Evolutionary conservation across 2,888 invertebrate genomes (phyloP), one percentile per base, ranked within the genome.

Genomic region (Eremobia ochroleuca): DNA sequence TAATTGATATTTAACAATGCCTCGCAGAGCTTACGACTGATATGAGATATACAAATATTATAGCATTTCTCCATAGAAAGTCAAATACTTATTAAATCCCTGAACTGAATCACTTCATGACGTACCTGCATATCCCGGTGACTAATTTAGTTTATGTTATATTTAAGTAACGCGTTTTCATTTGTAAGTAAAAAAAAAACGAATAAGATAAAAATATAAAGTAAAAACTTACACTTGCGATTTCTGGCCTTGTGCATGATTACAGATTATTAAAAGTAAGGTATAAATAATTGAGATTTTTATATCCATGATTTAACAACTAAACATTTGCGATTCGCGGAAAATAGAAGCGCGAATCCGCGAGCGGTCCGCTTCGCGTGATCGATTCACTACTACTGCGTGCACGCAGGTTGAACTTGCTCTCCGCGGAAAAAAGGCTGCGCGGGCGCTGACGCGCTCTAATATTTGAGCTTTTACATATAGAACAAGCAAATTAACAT

Each of bases 301-400:
- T 88, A 91, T 88, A 89, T 91, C 92, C 96, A 96, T 96, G 87
- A 88, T 94, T 90, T 88, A 90, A 88, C 61, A 90, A 89, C 88
- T 89, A 91, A 90, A 92, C 94, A 95, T 93, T 88, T 77, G 79
- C 91, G 90, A 92, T 90, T 89, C 90, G 90, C 89, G 90, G 83
- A 73, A 88, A 77, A 86, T 81, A 88, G 81, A 88, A 84, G 90
- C 92, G 92, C 89, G 80, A 86, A 85, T 88, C 83, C 89, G 91
- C 92, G 89, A 92, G 83, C 91, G 93, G 96, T 94, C 94, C 92
- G 94, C 90, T 91, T 91, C 92, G 94, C 94, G 93, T 91, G 93
- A 93, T 93, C 88, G 93, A 89, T 93, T 91, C 92, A 91, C 92
- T 86, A 92, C 91, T 91, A 96, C 96, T 96, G 94, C 92, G 92